Conservation (phyloP, 2,888 invertebrate species). For the Xylota segnis region DNA sequence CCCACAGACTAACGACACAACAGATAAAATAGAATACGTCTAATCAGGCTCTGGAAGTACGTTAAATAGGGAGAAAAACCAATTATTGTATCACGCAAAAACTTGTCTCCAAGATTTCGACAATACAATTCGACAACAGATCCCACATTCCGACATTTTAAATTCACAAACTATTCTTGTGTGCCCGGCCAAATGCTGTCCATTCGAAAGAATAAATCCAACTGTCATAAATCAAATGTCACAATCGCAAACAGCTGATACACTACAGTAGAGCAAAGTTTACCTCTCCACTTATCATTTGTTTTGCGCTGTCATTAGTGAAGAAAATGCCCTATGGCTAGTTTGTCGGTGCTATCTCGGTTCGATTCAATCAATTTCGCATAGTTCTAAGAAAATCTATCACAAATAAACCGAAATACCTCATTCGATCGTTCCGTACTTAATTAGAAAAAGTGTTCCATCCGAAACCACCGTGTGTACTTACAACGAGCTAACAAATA, state of each 20-base stretch:
- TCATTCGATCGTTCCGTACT: slow-evolving; percentile 45
- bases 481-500: slow-evolving; percentile 35
- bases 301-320: slow-evolving; percentile 48
- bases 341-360: slow-evolving; percentile 43
- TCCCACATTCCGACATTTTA: too few species aligned
- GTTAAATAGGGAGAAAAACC: too few species aligned
- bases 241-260: slow-evolving; percentile 64
- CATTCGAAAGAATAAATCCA: slow-evolving; percentile 19
- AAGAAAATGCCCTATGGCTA: slow-evolving; percentile 51
- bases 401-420: slow-evolving; percentile 45
- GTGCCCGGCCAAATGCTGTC: slow-evolving; percentile 44
- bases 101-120: too few species aligned
- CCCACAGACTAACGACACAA: too few species aligned
- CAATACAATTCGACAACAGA: too few species aligned
- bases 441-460: slow-evolving; percentile 23
- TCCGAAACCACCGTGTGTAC: not conserved
- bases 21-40: too few species aligned
- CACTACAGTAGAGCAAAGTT: slow-evolving; percentile 27
- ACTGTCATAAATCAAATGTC: slow-evolving; percentile 58
- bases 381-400: slow-evolving; percentile 25
- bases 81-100: too few species aligned
- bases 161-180: not conserved
- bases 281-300: slow-evolving; percentile 19
- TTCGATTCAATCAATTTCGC: slow-evolving; percentile 20
- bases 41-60: too few species aligned